Base-by-base conservation (phyloP, 2,888 invertebrate species). In the Lycia hirtaria region DNA sequence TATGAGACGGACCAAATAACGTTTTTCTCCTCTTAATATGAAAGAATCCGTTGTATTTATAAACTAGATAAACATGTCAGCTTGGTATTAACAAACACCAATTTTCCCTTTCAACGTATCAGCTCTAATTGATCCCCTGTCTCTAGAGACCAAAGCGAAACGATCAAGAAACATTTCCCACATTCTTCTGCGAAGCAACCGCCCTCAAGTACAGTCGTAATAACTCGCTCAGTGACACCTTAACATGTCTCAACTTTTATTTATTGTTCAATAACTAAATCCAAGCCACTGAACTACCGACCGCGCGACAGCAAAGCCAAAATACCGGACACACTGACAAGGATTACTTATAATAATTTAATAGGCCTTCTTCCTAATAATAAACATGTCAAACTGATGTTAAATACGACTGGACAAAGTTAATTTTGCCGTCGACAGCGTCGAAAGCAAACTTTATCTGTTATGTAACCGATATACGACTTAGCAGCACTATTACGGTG, bases 301-400 rank as follows among this genome's bases (percentile, higher is more conserved):
- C 67, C 68, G 69, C 75, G 72, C 72, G 77, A 78, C 83, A 78
- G 81, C 76, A 78, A 76, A 78, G 82, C 85, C 83, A 84, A 84
- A 88, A 86, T 85, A 83, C 83, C 83, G 72, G 79, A 78, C 84
- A 83, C 84, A 81, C 82, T 75, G 76, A 78, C 69, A 74, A 75
- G 85, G 88, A 88, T 89, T 89, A 89, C 78, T 80, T 78, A 81
- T 79, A 85, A 88, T 87, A 87, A 89, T 89, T 89, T 89, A 90
- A 91, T 88, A 88, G 88, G 83, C 80, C 81, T n/a, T 80, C 83
- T 86, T 86, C 87, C 83, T 83, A 83, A 89, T 87, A 90, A 90
- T 90, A 91, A 90, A 89, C 87, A 89, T 89, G 90, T 89, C 91
- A 87, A 76, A 72, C 77, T 71, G 75, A 82, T 80, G 82, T 84